Evolutionary conservation across 2,797 vertebrate genomes (phyloP).

Genomic region (Sebastes miniatus): DNA sequence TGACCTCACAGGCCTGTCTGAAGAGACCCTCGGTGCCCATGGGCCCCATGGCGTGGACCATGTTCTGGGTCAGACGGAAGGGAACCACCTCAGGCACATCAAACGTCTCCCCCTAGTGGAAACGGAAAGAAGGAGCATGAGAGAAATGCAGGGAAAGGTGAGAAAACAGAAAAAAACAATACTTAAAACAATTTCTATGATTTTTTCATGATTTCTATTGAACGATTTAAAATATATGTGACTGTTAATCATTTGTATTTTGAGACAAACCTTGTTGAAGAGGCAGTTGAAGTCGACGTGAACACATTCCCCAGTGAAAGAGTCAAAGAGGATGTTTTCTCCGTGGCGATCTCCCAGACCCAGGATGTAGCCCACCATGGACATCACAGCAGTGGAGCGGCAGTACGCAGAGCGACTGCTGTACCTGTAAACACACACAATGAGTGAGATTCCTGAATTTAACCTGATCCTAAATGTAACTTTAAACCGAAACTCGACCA

Average conservation of each 20-base stretch:
- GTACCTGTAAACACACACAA: slow-evolving; percentile 83
- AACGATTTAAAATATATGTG: background rate
- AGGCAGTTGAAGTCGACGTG: slow-evolving; percentile 99
- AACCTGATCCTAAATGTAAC: background rate
- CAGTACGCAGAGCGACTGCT: slow-evolving; percentile 96
- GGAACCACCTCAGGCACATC: slow-evolving; percentile 98
- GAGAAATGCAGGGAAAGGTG: background rate
- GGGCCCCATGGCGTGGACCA: slow-evolving; percentile 98
- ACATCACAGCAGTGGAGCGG: slow-evolving; percentile 97
- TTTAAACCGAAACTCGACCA: background rate
- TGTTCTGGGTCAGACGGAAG: slow-evolving; percentile 97
- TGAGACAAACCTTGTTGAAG: slow-evolving; percentile 91
- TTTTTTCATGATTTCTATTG: background rate
- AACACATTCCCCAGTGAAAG: slow-evolving; percentile 95
- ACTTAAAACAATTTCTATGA: background rate
- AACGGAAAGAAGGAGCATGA: background rate
- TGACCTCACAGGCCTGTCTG: slow-evolving; percentile 97
- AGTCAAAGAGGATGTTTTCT: slow-evolving; percentile 98
- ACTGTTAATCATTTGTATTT: background rate
- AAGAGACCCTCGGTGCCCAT: slow-evolving; percentile 99
- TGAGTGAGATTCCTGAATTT: background rate
- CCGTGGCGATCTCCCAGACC: slow-evolving; percentile 97
- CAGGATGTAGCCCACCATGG: slow-evolving; percentile 97
- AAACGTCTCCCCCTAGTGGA: slow-evolving; percentile 94
- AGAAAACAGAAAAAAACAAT: background rate